Base-by-base conservation (phyloP, 2,888 invertebrate genomes). In the Endomychus coccineus region DNA sequence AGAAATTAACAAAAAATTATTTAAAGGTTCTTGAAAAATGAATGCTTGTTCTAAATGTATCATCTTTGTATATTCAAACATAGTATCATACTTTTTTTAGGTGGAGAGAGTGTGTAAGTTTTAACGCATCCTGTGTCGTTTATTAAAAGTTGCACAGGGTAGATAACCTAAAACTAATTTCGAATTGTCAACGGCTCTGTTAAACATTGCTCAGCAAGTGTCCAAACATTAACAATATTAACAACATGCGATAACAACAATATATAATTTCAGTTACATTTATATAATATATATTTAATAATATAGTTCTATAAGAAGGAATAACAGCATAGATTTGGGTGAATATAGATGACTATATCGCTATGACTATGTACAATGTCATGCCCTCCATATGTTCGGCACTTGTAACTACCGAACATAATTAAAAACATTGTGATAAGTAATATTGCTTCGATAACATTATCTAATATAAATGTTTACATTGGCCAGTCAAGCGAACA, bases 211-310 rank as follows among this genome's bases (percentile, higher is more conserved):
- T 46, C 45, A 47, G 55, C 50, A 47, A 47, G 48, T 49, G 49
- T 57, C 53, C 61, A 64, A 64, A 65, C 63, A 62, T 64, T 63
- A 66, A 66, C 66, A 66, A 65, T 63, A 62, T 61, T 61, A 67
- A 67, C 65, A 67, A 67, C 67, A 66, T 67, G 65, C 67, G 63
- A 63, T 60, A 67, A 67, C 64, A 65, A 64, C 54, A 55, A 38
- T 38, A 38, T 38, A 38, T 38, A 33, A 34, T 38, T 52, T 58
- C 54, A 56, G 52, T 55, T 56, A 54, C 53, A 54, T 55, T 47
- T 46, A 43, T 48, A 40, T 47, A 33, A 49, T 55, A 49, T 54
- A 52, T 52, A 31, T 42, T 44, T 40, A 40, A 31, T 23, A 42
- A 44, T 55, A 51, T 57, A 58, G 51, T 53, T 57, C 51, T 57